Percentiles rank a stretch among this genome's conserved stretches.
These are phyloP conservation scores for Silurus aristotelis DNA, from an alignment of 2,797 vertebrate species.

Conservation along the genomic window DNA sequence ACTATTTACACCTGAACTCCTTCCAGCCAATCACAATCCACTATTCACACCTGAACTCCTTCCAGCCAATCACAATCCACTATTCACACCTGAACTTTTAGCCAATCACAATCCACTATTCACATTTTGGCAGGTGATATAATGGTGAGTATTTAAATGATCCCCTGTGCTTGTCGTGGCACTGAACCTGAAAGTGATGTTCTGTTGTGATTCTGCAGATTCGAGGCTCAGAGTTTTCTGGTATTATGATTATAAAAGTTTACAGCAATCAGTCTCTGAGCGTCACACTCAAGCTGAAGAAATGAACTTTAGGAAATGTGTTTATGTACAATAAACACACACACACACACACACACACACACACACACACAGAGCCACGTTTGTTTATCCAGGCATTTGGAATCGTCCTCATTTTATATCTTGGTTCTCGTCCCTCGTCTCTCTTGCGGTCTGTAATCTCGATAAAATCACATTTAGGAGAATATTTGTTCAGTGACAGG, in stretches of 20 bases:
- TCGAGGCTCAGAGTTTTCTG: neutral
- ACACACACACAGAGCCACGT: neutral
- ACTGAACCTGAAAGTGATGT: too few relatives aligned
- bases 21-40: too few relatives aligned
- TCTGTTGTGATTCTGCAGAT: slow-evolving; percentile 42
- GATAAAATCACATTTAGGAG: slow-evolving; percentile 4
- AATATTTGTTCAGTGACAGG: slow-evolving; percentile 2
- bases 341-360: slow-evolving; percentile 10
- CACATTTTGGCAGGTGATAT: too few relatives aligned
- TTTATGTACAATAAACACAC: neutral
- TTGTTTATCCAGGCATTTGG: neutral
- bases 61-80: too few relatives aligned
- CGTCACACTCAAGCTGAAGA: slow-evolving; percentile 23
- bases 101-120: too few relatives aligned
- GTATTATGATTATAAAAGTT: slow-evolving; percentile 28
- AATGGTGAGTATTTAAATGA: too few relatives aligned
- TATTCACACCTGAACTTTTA: too few relatives aligned
- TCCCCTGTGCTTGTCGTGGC: too few relatives aligned
- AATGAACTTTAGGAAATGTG: neutral
- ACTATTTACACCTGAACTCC: too few relatives aligned
- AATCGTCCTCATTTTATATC: slow-evolving; percentile 4
- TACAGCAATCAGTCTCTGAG: slow-evolving; percentile 35
- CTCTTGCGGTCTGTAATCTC: slow-evolving; percentile 2
- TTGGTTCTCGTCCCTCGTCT: neutral
- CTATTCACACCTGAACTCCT: too few relatives aligned